Evolutionary conservation across 2,113 vertebrate species (phyloP).

Genomic region (Vidua chalybeata): DNA sequence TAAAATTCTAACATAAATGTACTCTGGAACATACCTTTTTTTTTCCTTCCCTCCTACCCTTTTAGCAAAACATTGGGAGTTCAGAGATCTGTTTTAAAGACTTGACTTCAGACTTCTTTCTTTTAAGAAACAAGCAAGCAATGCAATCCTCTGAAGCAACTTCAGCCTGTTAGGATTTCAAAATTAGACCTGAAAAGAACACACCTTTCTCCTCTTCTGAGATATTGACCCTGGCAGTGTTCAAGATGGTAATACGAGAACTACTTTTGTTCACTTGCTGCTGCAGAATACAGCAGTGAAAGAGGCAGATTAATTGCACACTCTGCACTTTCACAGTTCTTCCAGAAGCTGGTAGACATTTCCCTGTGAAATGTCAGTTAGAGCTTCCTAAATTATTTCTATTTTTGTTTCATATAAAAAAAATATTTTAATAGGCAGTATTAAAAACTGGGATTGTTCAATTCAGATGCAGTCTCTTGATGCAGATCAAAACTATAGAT

Average conservation of each 20-base stretch:
- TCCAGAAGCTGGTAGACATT: neutral
- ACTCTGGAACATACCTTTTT: neutral
- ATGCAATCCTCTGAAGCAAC: neutral
- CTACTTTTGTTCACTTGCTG: neutral
- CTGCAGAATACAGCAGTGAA: neutral
- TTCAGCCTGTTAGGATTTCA: neutral
- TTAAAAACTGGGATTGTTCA: neutral
- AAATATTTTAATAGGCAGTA: neutral
- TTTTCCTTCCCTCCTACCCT: fast-evolving
- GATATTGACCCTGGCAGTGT: neutral
- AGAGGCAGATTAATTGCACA: neutral
- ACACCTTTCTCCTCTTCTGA: neutral
- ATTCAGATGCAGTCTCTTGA: neutral
- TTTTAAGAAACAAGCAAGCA: neutral
- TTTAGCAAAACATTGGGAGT: neutral
- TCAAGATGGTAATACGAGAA: neutral
- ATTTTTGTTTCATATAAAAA: neutral
- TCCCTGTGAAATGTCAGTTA: neutral
- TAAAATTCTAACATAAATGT: neutral
- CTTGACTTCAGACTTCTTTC: neutral
- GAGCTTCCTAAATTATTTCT: neutral
- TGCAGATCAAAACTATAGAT: neutral
- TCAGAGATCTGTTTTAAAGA: neutral
- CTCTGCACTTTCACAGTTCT: neutral
- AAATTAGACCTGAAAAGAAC: neutral